phyloP scores from a whole-genome alignment of 2,113 vertebrate species.

The Piaya cayana region DNA sequence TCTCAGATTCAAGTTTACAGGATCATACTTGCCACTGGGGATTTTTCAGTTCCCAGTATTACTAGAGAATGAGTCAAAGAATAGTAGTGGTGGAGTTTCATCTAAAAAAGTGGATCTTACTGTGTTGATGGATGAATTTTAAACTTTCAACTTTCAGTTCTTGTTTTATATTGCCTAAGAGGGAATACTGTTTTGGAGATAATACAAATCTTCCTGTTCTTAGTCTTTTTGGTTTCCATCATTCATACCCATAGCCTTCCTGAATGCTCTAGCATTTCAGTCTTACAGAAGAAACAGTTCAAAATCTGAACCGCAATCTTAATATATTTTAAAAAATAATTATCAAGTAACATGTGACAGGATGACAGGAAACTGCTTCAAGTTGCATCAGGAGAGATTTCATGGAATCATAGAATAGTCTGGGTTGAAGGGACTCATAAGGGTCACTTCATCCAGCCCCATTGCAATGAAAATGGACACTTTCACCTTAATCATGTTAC shows the following conservation, averaged over 20 bases:
- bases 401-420: no score
- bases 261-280: background rate
- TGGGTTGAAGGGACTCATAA: no score
- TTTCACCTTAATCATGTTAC: no score
- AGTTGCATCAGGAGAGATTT: no score
- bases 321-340: background rate
- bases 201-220: conserved; percentile 25
- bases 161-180: background rate
- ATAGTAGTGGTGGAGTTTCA: background rate
- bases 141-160: conserved; percentile 25
- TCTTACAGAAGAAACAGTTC: no score
- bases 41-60: background rate
- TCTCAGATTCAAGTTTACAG: background rate
- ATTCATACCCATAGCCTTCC: background rate
- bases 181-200: conserved; percentile 5
- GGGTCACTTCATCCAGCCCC: no score
- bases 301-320: background rate
- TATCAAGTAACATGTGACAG: no score
- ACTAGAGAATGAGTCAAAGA: background rate
- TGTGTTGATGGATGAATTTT: conserved; percentile 9
- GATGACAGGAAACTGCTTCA: no score
- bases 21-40: background rate
- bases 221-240: background rate
- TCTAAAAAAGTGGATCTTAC: background rate
- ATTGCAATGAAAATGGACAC: no score